Conservation (phyloP, 1,140 invertebrate genomes). For the Neoseiulus cucumeris region DNA sequence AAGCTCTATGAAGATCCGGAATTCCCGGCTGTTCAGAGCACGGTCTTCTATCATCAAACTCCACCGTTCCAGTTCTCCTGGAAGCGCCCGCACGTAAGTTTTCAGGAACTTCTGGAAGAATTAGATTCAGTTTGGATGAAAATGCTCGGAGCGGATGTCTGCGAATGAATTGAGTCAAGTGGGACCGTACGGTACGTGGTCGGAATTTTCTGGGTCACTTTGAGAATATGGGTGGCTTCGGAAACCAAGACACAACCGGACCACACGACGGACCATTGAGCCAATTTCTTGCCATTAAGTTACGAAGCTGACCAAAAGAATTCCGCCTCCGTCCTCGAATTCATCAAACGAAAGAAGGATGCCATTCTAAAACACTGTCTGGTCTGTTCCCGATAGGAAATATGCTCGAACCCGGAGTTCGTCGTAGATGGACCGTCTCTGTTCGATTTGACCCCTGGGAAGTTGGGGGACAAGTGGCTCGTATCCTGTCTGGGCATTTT, state of each 20-base stretch:
- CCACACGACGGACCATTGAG: too few species aligned
- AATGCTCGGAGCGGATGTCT: not conserved
- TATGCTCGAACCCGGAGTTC: conserved; percentile 51
- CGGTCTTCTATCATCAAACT: conserved; percentile 79
- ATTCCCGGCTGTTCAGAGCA: conserved; percentile 63
- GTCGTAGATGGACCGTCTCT: conserved; percentile 50
- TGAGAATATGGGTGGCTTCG: too few species aligned
- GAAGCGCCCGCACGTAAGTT: conserved; percentile 63
- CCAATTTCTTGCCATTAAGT: too few species aligned
- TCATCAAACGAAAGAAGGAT: too few species aligned
- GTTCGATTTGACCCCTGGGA: conserved; percentile 62
- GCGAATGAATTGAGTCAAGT: not conserved
- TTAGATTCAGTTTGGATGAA: not conserved
- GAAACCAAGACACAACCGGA: too few species aligned
- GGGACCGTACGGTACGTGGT: too few species aligned
- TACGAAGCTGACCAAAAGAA: too few species aligned
- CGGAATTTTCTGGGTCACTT: too few species aligned
- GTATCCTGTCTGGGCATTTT: conserved; percentile 67
- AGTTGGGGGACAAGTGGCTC: conserved; percentile 76
- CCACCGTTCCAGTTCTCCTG: conserved; percentile 74
- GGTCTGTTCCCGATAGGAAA: conserved; percentile 36
- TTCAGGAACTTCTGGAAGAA: not conserved
- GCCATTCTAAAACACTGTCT: too few species aligned
- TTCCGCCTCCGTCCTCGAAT: too few species aligned
- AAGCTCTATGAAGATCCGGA: conserved; percentile 79